phyloP scores from a whole-genome alignment of 2,113 vertebrate genomes.

The pig (Sus scrofa) region DNA sequence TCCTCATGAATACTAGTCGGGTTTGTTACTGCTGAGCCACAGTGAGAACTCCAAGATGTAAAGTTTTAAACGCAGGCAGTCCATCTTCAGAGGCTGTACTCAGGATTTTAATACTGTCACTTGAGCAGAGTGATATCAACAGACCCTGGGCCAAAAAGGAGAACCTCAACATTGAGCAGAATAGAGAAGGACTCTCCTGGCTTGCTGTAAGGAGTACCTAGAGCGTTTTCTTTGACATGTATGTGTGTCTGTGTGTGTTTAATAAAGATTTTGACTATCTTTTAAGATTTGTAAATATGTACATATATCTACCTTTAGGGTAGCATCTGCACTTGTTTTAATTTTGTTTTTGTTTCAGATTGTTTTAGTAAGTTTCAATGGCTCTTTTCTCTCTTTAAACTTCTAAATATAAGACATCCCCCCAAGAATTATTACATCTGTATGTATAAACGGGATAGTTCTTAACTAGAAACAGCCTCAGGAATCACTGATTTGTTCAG shows the following conservation, averaged over 20 bases:
- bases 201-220: not conserved
- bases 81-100: not conserved
- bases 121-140: not conserved
- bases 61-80: not conserved
- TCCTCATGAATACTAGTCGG: no score
- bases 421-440: not conserved
- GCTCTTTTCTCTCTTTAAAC: not conserved
- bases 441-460: not conserved
- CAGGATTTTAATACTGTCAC: not conserved
- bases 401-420: not conserved
- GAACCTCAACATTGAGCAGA: not conserved
- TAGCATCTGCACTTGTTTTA: not conserved
- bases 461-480: not conserved
- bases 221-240: not conserved
- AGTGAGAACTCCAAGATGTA: not conserved
- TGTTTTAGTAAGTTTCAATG: not conserved
- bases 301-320: not conserved
- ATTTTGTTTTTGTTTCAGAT: not conserved
- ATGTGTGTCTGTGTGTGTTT: not conserved
- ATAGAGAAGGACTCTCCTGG: not conserved
- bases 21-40: no score
- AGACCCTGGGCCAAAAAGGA: not conserved
- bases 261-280: not conserved
- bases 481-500: not conserved
- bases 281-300: not conserved